These are phyloP conservation scores for Trichogramma dendrolimi DNA, from an alignment of 2,888 invertebrate species.

Conservation along the genomic window DNA sequence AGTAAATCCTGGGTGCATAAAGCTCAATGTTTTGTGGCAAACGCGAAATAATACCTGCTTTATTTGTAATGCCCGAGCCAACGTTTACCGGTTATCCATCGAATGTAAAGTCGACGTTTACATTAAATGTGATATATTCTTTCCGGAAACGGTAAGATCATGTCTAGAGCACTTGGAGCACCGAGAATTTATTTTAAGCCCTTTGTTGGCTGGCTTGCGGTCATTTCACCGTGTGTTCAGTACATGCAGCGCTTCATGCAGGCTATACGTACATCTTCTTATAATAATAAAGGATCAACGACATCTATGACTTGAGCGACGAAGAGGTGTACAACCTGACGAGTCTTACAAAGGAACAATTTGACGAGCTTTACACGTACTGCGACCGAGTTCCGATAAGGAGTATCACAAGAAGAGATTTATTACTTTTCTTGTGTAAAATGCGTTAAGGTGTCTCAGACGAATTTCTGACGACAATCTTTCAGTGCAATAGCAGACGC, in stretches of 20 bases:
- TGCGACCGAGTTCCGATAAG: no score
- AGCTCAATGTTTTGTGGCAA: slow-evolving; percentile 3
- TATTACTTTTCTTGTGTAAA: no score
- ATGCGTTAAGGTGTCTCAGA: no score
- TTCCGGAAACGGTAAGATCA: neutral
- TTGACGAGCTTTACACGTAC: neutral
- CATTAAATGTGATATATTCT: slow-evolving; percentile 2
- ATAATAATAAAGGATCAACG: slow-evolving; percentile 4
- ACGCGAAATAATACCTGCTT: slow-evolving; percentile 3
- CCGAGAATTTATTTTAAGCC: neutral
- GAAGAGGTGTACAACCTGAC: no score
- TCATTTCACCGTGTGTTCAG: neutral
- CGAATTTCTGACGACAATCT: no score
- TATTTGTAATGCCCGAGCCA: neutral
- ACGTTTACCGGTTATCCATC: neutral
- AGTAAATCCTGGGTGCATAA: slow-evolving; percentile 1
- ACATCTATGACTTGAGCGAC: neutral
- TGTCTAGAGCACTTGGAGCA: slow-evolving; percentile 4
- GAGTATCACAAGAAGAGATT: no score
- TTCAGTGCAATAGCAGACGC: no score
- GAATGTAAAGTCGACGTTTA: neutral
- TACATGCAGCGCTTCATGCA: neutral
- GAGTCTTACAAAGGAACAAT: neutral
- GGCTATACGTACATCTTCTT: neutral
- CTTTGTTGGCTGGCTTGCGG: slow-evolving; percentile 1